Conservation (phyloP, 2,113 vertebrate genomes). For the Taxidea taxus region DNA sequence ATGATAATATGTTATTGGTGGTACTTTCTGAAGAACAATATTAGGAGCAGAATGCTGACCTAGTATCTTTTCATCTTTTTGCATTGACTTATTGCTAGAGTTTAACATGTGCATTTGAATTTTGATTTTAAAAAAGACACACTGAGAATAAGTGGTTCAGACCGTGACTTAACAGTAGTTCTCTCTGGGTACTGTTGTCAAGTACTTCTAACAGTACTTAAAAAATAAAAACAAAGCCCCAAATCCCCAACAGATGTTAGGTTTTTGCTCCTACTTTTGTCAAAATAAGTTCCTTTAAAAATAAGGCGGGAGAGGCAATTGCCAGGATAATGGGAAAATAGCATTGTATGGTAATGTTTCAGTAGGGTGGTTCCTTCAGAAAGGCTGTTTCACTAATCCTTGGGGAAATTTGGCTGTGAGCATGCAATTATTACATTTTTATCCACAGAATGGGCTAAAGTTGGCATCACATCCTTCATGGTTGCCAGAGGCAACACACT, state of each 20-base stretch:
- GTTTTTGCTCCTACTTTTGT: background rate
- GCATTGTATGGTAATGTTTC: background rate
- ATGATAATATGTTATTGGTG: background rate
- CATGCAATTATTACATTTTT: conserved; percentile 38
- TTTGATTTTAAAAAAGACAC: background rate
- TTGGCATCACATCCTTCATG: background rate
- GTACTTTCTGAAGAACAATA: background rate
- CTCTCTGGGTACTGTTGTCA: background rate
- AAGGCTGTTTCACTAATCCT: background rate
- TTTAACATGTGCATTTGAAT: background rate
- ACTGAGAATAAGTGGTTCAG: background rate
- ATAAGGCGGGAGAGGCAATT: background rate
- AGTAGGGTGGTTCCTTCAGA: background rate
- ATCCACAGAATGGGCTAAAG: conserved; percentile 38
- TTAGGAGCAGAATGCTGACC: background rate
- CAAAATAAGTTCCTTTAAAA: background rate
- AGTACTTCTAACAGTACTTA: background rate
- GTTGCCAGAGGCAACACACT: conserved; percentile 40
- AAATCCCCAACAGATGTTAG: background rate
- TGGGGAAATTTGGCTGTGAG: conserved; percentile 17
- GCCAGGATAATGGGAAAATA: background rate
- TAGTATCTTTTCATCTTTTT: background rate
- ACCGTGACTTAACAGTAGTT: background rate
- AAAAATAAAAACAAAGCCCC: background rate
- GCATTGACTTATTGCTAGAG: background rate